phyloP scores from a whole-genome alignment of 2,113 vertebrate genomes.

The Paramisgurnus dabryanus region DNA sequence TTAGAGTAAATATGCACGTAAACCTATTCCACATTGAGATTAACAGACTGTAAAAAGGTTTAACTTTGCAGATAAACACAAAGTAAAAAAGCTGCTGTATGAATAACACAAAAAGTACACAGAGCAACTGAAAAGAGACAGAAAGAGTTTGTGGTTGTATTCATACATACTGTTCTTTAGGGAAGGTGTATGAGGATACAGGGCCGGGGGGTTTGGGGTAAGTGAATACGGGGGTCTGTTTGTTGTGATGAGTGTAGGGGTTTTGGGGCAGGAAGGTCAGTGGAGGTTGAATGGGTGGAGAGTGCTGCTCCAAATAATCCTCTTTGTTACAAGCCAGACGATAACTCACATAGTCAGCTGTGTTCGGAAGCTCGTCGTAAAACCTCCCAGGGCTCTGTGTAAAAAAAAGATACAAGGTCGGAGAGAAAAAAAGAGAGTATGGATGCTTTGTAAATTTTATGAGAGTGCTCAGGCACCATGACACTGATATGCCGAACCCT shows the following conservation, averaged over 20 bases:
- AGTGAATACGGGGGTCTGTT: constrained; percentile 68
- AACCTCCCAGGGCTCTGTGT: constrained; percentile 77
- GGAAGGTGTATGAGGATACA: constrained; percentile 81
- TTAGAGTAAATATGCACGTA: not conserved
- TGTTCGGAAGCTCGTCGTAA: constrained; percentile 78
- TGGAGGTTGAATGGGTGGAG: constrained; percentile 74
- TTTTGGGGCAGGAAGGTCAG: constrained; percentile 78
- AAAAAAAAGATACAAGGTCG: constrained; percentile 55
- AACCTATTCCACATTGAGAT: not conserved
- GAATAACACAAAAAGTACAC: not conserved
- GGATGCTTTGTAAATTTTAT: not conserved
- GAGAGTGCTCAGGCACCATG: not conserved
- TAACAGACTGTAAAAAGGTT: not conserved
- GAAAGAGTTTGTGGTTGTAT: not conserved
- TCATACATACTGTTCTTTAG: constrained; percentile 89
- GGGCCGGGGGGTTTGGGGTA: constrained; percentile 77
- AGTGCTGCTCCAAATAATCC: constrained; percentile 77
- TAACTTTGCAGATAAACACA: not conserved
- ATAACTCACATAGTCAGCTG: constrained; percentile 83
- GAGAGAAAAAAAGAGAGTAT: constrained; percentile 41
- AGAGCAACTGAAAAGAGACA: not conserved
- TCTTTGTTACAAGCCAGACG: constrained; percentile 79
- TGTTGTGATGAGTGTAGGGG: constrained; percentile 70
- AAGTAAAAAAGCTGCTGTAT: not conserved
- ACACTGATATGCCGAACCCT: too few relatives aligned